Percentiles rank a stretch among this genome's conserved stretches.
phyloP scores from a whole-genome alignment of 1,140 invertebrate species.

The Drosophila yakuba region DNA sequence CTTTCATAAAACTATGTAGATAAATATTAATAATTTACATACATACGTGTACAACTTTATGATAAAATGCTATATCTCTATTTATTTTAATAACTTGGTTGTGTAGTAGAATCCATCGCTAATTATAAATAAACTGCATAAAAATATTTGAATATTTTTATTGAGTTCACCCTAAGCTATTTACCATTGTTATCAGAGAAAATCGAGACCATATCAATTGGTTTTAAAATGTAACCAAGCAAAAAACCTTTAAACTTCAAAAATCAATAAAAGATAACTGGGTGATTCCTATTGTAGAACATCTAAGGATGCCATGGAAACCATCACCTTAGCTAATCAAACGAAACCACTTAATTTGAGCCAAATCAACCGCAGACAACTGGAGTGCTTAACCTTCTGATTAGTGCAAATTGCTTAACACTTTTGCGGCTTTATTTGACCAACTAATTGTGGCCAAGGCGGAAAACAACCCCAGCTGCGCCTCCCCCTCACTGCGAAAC shows the following conservation, averaged over 20 bases:
- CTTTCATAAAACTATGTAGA: too few species aligned
- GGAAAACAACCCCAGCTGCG: slow-evolving; percentile 13
- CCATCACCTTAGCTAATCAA: neutral
- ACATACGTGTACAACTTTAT: too few species aligned
- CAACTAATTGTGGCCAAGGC: slow-evolving; percentile 73
- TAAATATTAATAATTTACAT: too few species aligned
- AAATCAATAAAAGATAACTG: slow-evolving; percentile 4
- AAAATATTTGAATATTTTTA: neutral
- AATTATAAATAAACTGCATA: too few species aligned
- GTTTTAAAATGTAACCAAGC: too few species aligned
- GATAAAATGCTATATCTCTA: too few species aligned
- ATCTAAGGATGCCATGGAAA: slow-evolving; percentile 9
- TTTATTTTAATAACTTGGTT: too few species aligned
- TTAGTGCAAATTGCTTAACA: slow-evolving; percentile 80
- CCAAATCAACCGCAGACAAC: slow-evolving; percentile 18
- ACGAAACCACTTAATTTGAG: neutral
- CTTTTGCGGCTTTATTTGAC: slow-evolving; percentile 82
- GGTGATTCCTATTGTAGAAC: too few species aligned
- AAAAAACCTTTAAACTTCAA: neutral
- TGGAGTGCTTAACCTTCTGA: slow-evolving; percentile 56
- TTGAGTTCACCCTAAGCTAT: neutral
- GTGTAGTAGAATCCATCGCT: too few species aligned
- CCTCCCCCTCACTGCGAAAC: slow-evolving; percentile 37
- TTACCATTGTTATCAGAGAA: neutral
- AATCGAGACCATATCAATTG: neutral